These are phyloP conservation scores for Smittia sp. DNA, from an alignment of 2,888 invertebrate genomes.

Conservation along the genomic window DNA sequence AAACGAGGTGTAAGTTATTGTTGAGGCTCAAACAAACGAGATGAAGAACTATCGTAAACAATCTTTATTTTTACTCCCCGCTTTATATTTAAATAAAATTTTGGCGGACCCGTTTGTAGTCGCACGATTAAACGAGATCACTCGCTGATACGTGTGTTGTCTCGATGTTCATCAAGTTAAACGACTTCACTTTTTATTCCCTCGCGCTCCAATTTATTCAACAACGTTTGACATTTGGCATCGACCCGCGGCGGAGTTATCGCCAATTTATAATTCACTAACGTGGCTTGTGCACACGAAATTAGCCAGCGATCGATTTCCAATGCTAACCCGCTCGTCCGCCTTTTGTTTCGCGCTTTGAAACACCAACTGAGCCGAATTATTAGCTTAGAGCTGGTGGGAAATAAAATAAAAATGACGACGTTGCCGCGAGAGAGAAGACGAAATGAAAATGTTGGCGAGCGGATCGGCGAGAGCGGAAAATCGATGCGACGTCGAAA, in stretches of 20 bases:
- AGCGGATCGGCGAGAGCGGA: not conserved
- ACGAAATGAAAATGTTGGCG: not conserved
- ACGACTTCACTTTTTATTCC: not conserved
- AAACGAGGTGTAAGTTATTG: not conserved
- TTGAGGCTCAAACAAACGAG: not conserved
- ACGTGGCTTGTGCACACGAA: not conserved
- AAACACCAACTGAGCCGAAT: not conserved
- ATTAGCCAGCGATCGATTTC: not conserved
- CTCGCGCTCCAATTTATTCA: not conserved
- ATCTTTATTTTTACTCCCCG: not conserved
- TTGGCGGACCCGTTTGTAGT: not conserved
- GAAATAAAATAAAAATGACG: conserved; percentile 1
- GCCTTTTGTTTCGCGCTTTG: conserved; percentile 1
- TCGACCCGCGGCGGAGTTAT: conserved; percentile 4
- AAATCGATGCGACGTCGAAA: conserved; percentile 1
- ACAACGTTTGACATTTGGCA: not conserved
- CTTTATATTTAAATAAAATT: conserved; percentile 15
- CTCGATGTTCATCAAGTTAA: not conserved
- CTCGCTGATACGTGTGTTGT: not conserved
- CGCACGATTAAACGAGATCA: conserved; percentile 6
- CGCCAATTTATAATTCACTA: not conserved
- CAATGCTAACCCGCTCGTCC: not conserved
- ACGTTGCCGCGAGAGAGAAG: not conserved
- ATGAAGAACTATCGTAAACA: conserved; percentile 7
- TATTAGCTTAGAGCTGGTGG: not conserved